Base-by-base conservation (phyloP, 2,113 vertebrate species). In the Mesoclemmys tuberculata region DNA sequence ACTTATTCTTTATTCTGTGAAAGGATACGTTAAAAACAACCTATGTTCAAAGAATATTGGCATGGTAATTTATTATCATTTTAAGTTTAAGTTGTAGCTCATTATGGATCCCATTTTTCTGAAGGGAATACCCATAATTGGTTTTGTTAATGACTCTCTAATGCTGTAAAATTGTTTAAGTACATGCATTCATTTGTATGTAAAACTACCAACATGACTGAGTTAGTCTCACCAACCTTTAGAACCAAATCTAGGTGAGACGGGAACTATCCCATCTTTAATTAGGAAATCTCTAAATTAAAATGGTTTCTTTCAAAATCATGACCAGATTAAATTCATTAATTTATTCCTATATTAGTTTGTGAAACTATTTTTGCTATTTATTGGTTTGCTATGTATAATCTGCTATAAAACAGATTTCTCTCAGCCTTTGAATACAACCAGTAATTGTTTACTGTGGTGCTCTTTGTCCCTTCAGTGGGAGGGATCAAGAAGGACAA, bases 101-200 rank as follows among this genome's bases (percentile, higher is more conserved):
- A 2, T 94, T 96, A 92, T 24, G 86, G 90, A 95, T 90, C 58
- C 31, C 22, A 61, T 81, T 93, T 93, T 81, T 97, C 97, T 90
- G 24, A 4, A 35, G 95, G 88, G 86, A 97, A 91, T 95, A 78
- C 90, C 88, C 58, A 77, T 95, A 79, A 87, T 61, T 95, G 90
- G n/a, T 93, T 97, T 97, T 96, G 79, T 93, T 96, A 96, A 97
- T 91, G 82, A 95, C 90, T 83, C 88, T 81, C 75, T 92, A 90
- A 90, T 84, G 68, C 68, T 90, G 75, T 96, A 93, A 96, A 92
- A 94, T 88, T 83, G 41, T 94, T 68, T 90, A 80, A 91, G 75
- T 85, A 93, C 75, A 80, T 88, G 87, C 85, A 96, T 92, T 95
- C 87, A 96, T 97, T 92, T 96, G 89, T 84, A 91, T 91, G 88